Percentiles rank a stretch among this genome's conserved stretches.
These are phyloP conservation scores for Apomyelois bistriatella DNA, from an alignment of 2,888 invertebrate species.

Conservation along the genomic window DNA sequence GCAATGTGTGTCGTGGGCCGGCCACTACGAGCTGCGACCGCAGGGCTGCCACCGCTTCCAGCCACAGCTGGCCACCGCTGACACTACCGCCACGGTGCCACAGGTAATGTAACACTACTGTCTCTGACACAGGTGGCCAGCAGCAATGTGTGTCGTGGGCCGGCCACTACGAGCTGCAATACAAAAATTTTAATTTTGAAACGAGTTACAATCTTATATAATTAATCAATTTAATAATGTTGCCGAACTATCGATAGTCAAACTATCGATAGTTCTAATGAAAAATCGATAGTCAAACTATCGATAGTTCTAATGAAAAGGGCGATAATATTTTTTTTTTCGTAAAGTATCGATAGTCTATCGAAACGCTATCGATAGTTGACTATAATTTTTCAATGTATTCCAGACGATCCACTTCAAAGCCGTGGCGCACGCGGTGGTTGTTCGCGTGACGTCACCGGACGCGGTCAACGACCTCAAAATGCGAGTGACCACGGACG, in stretches of 20 bases:
- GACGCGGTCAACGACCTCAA: conserved; percentile 60
- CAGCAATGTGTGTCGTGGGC: conserved; percentile 86
- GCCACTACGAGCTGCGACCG: conserved; percentile 84
- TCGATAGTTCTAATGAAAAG: too few relatives aligned
- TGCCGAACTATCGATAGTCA: too few relatives aligned
- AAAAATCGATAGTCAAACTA: too few relatives aligned
- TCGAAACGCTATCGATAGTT: too few relatives aligned
- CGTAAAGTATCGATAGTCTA: too few relatives aligned
- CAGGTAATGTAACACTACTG: conserved; percentile 27
- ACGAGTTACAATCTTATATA: too few relatives aligned
- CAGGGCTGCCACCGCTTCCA: conserved; percentile 90
- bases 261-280: too few relatives aligned
- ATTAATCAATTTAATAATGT: too few relatives aligned
- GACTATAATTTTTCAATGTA: not conserved
- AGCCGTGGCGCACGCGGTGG: conserved; percentile 79
- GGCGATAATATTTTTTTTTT: too few relatives aligned
- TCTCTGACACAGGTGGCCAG: conserved; percentile 83
- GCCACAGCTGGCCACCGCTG: conserved; percentile 40
- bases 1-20: conserved; percentile 86
- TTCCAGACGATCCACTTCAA: conserved; percentile 70
- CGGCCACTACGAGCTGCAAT: conserved; percentile 83
- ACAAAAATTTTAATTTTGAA: too few relatives aligned
- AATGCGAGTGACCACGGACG: conserved; percentile 52
- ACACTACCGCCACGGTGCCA: conserved; percentile 26
- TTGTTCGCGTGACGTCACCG: conserved; percentile 70